phyloP scores from a whole-genome alignment of 2,888 invertebrate species.

The Lutraria lutraria region DNA sequence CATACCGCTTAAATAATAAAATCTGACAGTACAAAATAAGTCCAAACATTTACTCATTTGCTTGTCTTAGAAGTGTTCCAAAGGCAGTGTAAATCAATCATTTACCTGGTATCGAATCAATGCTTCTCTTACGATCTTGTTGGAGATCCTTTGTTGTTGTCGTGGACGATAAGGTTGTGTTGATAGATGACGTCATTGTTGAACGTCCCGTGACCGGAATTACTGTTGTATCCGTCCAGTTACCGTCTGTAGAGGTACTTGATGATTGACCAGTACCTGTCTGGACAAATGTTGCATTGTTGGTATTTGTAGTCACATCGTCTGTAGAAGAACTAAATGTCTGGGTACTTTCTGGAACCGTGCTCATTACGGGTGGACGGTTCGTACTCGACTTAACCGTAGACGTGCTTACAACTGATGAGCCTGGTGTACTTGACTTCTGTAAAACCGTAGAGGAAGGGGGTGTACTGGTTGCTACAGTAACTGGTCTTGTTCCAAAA shows the following conservation, averaged over 20 bases:
- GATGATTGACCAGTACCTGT: neutral
- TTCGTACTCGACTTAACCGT: neutral
- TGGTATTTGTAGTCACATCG: neutral
- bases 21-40: too few species aligned
- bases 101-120: neutral
- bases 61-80: too few species aligned
- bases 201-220: neutral
- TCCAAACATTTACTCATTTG: too few species aligned
- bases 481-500: neutral
- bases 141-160: neutral
- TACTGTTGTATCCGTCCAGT: neutral
- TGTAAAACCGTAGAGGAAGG: neutral
- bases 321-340: too few species aligned
- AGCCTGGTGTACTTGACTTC: neutral
- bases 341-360: neutral
- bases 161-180: neutral
- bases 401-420: neutral
- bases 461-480: neutral
- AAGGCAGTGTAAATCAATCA: too few species aligned
- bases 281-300: neutral
- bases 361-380: neutral
- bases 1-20: too few species aligned
- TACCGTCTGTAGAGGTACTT: neutral
- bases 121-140: neutral
- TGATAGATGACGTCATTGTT: neutral